Evolutionary conservation across 2,113 vertebrate genomes (phyloP).

Genomic region (Caranx melampygus): DNA sequence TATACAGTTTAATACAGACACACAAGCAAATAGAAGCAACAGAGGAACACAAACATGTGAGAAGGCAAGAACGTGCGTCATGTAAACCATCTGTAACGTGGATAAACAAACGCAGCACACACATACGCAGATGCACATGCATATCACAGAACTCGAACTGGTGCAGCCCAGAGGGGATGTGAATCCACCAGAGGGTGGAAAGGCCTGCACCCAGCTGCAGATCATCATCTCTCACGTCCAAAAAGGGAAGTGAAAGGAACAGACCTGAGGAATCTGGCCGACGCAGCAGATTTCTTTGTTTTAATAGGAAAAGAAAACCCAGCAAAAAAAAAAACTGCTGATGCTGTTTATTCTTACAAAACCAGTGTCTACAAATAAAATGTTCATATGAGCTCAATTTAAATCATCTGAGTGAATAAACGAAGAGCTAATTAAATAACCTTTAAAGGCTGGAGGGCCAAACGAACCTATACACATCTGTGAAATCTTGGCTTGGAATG

Average conservation of each 20-base stretch:
- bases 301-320: background rate
- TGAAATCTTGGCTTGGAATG: background rate
- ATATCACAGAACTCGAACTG: background rate
- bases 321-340: background rate
- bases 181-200: background rate
- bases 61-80: background rate
- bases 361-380: too few species aligned
- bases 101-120: background rate
- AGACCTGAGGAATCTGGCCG: background rate
- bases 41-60: conserved; percentile 27
- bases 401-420: background rate
- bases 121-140: background rate
- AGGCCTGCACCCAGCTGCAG: background rate
- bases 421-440: background rate
- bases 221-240: conserved; percentile 12
- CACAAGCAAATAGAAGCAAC: background rate
- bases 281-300: background rate
- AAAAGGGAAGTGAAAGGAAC: conserved; percentile 2
- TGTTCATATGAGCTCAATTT: background rate
- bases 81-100: background rate
- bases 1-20: conserved; percentile 12
- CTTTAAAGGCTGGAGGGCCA: too few species aligned
- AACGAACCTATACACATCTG: too few species aligned
- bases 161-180: background rate
- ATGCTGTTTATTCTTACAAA: too few species aligned